phyloP scores from a whole-genome alignment of 1,140 invertebrate species.

The Nephotettix cincticeps region DNA sequence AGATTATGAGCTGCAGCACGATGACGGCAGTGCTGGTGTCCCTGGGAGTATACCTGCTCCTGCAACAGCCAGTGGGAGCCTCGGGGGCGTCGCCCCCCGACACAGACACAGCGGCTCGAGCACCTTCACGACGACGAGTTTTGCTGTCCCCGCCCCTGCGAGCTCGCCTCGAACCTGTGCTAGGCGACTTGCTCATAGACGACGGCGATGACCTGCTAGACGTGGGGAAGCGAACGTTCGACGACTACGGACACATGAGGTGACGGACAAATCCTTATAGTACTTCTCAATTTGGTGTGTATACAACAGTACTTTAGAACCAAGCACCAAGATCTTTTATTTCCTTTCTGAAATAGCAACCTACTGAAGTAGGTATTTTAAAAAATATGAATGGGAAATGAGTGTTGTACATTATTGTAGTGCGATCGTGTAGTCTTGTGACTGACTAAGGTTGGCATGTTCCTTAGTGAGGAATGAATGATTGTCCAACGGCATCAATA shows the following conservation, averaged over 20 bases:
- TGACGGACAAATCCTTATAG: too few species aligned
- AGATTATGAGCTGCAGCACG: slow-evolving; percentile 6
- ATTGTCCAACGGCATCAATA: too few species aligned
- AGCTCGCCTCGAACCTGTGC: slow-evolving; percentile 16
- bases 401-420: too few species aligned
- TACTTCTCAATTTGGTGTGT: too few species aligned
- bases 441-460: too few species aligned
- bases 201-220: slow-evolving; percentile 24
- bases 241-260: slow-evolving; percentile 64
- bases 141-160: background rate
- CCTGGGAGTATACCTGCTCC: slow-evolving; percentile 14
- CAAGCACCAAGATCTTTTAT: too few species aligned
- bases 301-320: too few species aligned
- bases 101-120: background rate
- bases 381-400: too few species aligned
- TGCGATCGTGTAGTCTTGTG: too few species aligned
- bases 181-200: slow-evolving; percentile 15
- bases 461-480: too few species aligned
- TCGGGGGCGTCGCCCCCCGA: background rate
- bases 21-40: slow-evolving; percentile 6
- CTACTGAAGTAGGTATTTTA: too few species aligned
- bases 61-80: background rate
- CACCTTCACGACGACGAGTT: background rate
- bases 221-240: slow-evolving; percentile 46
- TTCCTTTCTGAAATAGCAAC: too few species aligned